Evolutionary conservation across 2,113 vertebrate species (phyloP).

Genomic region (Tricholaema leucomelas): DNA sequence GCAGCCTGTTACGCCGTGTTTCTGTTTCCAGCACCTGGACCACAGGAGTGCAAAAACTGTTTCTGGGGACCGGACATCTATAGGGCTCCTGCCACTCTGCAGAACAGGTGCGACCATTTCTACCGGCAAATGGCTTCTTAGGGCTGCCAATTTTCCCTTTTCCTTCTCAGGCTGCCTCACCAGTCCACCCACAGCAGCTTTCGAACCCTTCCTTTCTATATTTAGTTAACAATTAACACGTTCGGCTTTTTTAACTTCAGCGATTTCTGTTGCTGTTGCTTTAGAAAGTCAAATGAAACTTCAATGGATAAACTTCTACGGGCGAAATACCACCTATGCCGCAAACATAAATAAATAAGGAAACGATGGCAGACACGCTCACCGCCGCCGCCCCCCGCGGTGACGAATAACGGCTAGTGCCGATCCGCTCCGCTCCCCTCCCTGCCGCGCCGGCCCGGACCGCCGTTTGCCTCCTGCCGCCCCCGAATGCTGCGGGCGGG

Average conservation of each 20-base stretch:
- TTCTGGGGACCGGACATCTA: background rate
- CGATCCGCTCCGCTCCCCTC: background rate
- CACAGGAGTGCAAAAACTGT: background rate
- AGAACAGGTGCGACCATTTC: background rate
- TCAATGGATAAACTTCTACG: conserved; percentile 5
- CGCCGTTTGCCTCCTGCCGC: background rate
- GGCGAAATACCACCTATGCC: background rate
- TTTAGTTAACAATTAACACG: conserved; percentile 54
- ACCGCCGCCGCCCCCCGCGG: background rate
- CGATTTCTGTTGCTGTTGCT: background rate
- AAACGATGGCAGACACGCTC: background rate
- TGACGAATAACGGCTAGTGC: background rate
- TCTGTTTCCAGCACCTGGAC: background rate
- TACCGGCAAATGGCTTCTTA: background rate
- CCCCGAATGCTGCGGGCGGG: background rate
- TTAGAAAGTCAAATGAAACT: conserved; percentile 44
- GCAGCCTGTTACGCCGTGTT: background rate
- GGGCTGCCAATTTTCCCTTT: background rate
- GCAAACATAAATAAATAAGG: background rate
- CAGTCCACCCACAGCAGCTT: background rate
- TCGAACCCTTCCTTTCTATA: background rate
- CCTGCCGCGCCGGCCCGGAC: background rate
- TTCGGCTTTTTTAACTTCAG: conserved; percentile 5
- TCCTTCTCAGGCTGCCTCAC: background rate
- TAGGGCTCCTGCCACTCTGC: background rate